phyloP scores from a whole-genome alignment of 2,888 invertebrate species.

The Allolobophora icterica region DNA sequence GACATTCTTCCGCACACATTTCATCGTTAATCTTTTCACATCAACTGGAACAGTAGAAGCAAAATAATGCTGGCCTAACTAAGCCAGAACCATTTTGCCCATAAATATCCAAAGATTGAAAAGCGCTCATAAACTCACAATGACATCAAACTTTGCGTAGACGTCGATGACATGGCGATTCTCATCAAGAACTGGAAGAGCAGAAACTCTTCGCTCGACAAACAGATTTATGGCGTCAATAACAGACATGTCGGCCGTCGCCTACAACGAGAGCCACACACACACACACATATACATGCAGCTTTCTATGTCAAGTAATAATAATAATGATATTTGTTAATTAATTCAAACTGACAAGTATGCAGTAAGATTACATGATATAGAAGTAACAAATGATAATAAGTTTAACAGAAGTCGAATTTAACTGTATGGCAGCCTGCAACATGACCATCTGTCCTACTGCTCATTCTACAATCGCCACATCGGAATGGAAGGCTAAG shows the following conservation, averaged over 20 bases:
- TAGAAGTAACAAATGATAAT: too few species aligned
- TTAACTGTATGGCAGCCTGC: too few species aligned
- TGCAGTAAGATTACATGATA: too few species aligned
- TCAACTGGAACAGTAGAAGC: neutral
- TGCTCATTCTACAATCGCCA: too few species aligned
- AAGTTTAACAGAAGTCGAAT: too few species aligned
- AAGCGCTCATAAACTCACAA: neutral
- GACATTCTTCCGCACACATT: neutral
- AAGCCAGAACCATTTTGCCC: neutral
- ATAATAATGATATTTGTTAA: too few species aligned
- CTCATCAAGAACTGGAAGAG: slow-evolving; percentile 37
- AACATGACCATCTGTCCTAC: too few species aligned
- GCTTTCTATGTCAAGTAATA: too few species aligned
- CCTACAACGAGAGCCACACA: neutral
- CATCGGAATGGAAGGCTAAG: too few species aligned
- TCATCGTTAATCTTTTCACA: neutral
- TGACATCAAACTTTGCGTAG: slow-evolving; percentile 42
- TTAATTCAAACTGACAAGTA: too few species aligned
- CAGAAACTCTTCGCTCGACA: slow-evolving; percentile 34
- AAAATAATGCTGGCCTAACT: neutral
- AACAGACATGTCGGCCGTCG: slow-evolving; percentile 12
- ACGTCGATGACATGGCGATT: slow-evolving; percentile 35
- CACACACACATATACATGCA: neutral
- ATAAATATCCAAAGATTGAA: neutral
- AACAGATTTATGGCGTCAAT: slow-evolving; percentile 37